phyloP scores from a whole-genome alignment of 2,888 invertebrate genomes.

The Diaprepes abbreviatus region DNA sequence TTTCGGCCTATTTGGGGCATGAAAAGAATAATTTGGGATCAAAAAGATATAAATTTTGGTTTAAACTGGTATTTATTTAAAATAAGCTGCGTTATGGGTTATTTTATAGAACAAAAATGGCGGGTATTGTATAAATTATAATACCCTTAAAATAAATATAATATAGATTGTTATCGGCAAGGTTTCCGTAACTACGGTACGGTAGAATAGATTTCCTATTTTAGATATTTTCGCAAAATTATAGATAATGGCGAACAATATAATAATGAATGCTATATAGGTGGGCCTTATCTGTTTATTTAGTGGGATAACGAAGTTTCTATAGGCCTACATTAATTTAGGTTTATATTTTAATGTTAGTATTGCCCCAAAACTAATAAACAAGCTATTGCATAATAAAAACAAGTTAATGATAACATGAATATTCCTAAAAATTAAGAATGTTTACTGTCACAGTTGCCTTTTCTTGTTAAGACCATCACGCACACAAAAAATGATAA shows the following conservation, averaged over 20 bases:
- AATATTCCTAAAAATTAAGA: too few species aligned
- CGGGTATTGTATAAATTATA: background rate
- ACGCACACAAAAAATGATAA: too few species aligned
- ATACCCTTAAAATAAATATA: background rate
- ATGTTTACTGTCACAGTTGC: too few species aligned
- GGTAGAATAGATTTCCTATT: background rate
- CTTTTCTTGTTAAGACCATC: too few species aligned
- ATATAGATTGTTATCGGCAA: background rate
- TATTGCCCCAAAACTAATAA: too few species aligned
- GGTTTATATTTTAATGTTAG: too few species aligned
- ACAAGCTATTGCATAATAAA: too few species aligned
- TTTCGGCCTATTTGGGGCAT: conserved; percentile 25
- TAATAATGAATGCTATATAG: background rate
- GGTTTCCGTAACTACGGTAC: background rate
- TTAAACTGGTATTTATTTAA: conserved; percentile 23
- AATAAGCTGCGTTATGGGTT: background rate
- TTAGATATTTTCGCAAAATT: background rate
- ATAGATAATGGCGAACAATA: background rate
- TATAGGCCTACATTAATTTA: too few species aligned
- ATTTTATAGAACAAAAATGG: background rate
- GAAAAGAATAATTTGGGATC: conserved; percentile 28
- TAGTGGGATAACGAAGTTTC: too few species aligned
- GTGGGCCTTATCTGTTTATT: too few species aligned
- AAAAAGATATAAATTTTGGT: conserved; percentile 17
- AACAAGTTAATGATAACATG: too few species aligned